Base-by-base conservation (phyloP, 2,797 vertebrate species). In the Anniella stebbinsi region DNA sequence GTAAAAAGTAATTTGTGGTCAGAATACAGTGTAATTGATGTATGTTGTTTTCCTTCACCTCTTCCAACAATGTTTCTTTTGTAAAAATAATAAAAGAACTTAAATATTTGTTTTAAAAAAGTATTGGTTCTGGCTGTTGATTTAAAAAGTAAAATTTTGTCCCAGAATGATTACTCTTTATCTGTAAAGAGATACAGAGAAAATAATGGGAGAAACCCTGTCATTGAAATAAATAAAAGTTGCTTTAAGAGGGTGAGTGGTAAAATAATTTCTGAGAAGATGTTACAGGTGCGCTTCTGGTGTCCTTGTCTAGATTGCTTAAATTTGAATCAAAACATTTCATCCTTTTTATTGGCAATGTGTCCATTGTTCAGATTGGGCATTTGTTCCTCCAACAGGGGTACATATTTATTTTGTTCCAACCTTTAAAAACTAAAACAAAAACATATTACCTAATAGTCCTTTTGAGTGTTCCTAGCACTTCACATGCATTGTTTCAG, bases 1-100 rank as follows among this genome's bases (percentile, higher is more conserved):
- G 94, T 95, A 92, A 93, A 96, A 95, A 94, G 92, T 95, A 95
- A 91, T 95, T 92, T 82, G 73, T 92, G 83, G 84, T 95, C 89
- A 93, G 89, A 96, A 90, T 7, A 2, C 94, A 92, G 80, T 83
- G 91, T 95, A 96, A 94, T 91, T 93, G 70, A 92, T 87, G 86
- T 91, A 76, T 91, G 67, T 91, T 92, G 48, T 94, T 95, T 84
- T n/a, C 88, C 85, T 66, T 84, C 70, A 77, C 21, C 4, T 93
- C n/a, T 84, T 92, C 92, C 93, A 89, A 88, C n/a, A 84, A 36
- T 91, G 87, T 83, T 92, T 92, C 81, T 92, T 89, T 93, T 23
- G 48, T 89, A 72, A 86, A 88, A 89, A 73, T 51, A 83, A 90
- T 45, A 77, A 76, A 80, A 76, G 13, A 25, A 69, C 36, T 87